Evolutionary conservation across 2,888 invertebrate genomes (phyloP).

Genomic region (Heteropelma amictum): DNA sequence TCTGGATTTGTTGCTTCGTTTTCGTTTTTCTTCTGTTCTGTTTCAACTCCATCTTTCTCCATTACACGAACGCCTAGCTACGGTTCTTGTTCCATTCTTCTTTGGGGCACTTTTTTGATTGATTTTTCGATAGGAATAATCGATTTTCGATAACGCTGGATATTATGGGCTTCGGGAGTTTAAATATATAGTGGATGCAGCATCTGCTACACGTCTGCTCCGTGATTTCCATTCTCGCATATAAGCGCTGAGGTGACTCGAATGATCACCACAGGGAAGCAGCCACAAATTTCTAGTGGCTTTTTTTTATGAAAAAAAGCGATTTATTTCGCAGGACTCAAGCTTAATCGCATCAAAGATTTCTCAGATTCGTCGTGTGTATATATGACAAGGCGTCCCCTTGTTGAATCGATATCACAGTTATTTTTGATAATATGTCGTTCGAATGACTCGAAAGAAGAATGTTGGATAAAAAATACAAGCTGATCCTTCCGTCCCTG

Average conservation of each 20-base stretch:
- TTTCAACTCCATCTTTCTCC: slow-evolving; percentile 2
- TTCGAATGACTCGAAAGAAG: slow-evolving; percentile 1
- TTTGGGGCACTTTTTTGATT: slow-evolving; percentile 14
- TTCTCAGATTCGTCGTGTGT: background rate
- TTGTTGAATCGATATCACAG: background rate
- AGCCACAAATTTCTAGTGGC: slow-evolving; percentile 35
- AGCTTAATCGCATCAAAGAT: too few relatives aligned
- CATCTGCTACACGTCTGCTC: slow-evolving; percentile 20
- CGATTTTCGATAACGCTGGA: slow-evolving; percentile 31
- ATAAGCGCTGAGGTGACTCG: slow-evolving; percentile 67
- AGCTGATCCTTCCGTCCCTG: slow-evolving; percentile 65
- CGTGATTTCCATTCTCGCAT: slow-evolving; percentile 58
- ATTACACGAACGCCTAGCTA: background rate
- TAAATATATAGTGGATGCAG: slow-evolving; percentile 33
- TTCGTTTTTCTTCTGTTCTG: slow-evolving; percentile 6
- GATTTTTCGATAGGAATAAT: slow-evolving; percentile 43
- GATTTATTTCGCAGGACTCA: too few relatives aligned
- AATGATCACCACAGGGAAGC: slow-evolving; percentile 64
- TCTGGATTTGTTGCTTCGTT: slow-evolving; percentile 29
- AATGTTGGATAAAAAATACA: slow-evolving; percentile 27
- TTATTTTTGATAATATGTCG: slow-evolving; percentile 1
- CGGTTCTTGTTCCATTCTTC: slow-evolving; percentile 12
- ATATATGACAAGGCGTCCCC: background rate
- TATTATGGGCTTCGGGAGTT: slow-evolving; percentile 33
- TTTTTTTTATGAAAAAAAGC: too few relatives aligned